Evolutionary conservation across 2,797 vertebrate species (phyloP).

Genomic region (Prunella strophiata): DNA sequence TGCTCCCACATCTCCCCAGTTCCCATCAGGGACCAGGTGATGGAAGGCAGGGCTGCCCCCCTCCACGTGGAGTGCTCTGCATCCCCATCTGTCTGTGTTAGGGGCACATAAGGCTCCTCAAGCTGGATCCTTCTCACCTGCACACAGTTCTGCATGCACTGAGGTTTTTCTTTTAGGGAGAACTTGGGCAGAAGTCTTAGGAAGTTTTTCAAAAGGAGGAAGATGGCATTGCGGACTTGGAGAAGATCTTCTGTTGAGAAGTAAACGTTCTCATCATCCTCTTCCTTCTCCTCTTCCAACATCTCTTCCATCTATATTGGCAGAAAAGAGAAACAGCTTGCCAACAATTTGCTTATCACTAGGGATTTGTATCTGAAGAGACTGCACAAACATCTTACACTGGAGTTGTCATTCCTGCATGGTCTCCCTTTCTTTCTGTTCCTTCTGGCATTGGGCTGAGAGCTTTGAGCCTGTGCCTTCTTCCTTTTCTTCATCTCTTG

Average conservation of each 20-base stretch:
- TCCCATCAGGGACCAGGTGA: no score
- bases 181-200: slow-evolving; percentile 86
- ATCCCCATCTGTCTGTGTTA: neutral
- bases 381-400: slow-evolving; percentile 66
- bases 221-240: slow-evolving; percentile 80
- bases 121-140: slow-evolving; percentile 75
- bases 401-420: neutral
- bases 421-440: neutral
- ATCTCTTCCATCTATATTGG: slow-evolving; percentile 49
- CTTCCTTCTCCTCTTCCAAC: slow-evolving; percentile 63
- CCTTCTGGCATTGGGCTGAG: neutral
- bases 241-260: slow-evolving; percentile 83
- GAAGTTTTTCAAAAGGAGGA: slow-evolving; percentile 83
- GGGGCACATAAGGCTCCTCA: neutral
- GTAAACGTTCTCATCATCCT: slow-evolving; percentile 78
- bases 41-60: neutral
- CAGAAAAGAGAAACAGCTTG: neutral
- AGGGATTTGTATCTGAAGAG: neutral
- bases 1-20: neutral
- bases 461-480: neutral
- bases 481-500: neutral
- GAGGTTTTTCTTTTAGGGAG: slow-evolving; percentile 84
- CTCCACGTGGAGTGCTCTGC: neutral
- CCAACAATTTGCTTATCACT: neutral
- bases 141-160: slow-evolving; percentile 76